Conservation (phyloP, 2,888 invertebrate species). For the Drosophila vallismaia region DNA sequence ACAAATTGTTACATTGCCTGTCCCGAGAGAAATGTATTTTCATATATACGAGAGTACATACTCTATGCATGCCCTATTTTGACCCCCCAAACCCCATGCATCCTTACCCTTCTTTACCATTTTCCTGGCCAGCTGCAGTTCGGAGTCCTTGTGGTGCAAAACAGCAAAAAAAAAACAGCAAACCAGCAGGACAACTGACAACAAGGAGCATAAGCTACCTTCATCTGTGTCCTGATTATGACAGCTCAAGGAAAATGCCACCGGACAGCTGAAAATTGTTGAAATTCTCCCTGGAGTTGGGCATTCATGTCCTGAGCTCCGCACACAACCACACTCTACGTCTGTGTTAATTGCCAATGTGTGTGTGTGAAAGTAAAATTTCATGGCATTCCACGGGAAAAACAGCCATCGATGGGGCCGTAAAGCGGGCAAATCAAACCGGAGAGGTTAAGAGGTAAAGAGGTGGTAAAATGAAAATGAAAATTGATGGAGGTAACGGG, state of each 20-base stretch:
- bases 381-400: slow-evolving; percentile 38
- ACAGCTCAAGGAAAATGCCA: slow-evolving; percentile 72
- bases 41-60: neutral
- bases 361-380: slow-evolving; percentile 32
- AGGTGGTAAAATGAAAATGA: slow-evolving; percentile 1
- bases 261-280: slow-evolving; percentile 55
- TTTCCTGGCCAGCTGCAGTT: slow-evolving; percentile 59
- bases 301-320: slow-evolving; percentile 48
- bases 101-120: neutral
- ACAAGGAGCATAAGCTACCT: slow-evolving; percentile 58
- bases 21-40: slow-evolving; percentile 16
- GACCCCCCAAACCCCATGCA: slow-evolving; percentile 18
- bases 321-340: slow-evolving; percentile 21
- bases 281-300: slow-evolving; percentile 61
- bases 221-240: slow-evolving; percentile 74
- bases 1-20: slow-evolving; percentile 46
- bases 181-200: slow-evolving; percentile 38
- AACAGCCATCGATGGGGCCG: slow-evolving; percentile 4
- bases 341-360: slow-evolving; percentile 68
- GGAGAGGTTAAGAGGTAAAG: neutral
- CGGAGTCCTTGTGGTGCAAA: slow-evolving; percentile 55
- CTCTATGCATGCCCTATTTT: slow-evolving; percentile 15
- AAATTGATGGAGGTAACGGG: neutral
- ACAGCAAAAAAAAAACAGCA: slow-evolving; percentile 15
- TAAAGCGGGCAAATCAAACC: slow-evolving; percentile 12